Base-by-base conservation (phyloP, 1,140 invertebrate genomes). In the Rhynchophorus ferrugineus region DNA sequence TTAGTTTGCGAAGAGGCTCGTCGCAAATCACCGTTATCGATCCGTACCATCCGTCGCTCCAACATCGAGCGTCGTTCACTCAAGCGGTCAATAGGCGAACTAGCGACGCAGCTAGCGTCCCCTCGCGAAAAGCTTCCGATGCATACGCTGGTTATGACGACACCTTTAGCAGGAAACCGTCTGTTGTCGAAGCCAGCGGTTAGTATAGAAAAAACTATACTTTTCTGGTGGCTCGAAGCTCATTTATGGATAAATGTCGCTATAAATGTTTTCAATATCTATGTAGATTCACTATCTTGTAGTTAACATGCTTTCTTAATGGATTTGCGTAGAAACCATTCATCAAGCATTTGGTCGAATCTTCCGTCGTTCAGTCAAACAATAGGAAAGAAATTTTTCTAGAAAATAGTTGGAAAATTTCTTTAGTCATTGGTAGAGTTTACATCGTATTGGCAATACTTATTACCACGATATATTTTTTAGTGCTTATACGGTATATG, bases 21-120 rank as follows among this genome's bases (percentile, higher is more conserved):
- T 67, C 65, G 6, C 63, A 65, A 41, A 61, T 69, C 7, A 68
- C 63, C 22, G 67, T 68, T 22, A 64, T 58, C 22, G 71, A 73
- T 59, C 70, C 71, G 0, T 73, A 69, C 47, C 66, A 64, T 56
- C 61, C 61, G 9, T 52, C 55, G 8, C 21, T 48, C 18, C 58
- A 59, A 49, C 51, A 34, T 49, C 44, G 54, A 47, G 9, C 46
- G 8, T 37, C 49, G 37, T 14, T 56, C 42, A 16, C 37, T 14
- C 43, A 46, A 35, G 13, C 51, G 43, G 41, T 18, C 37, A 46
- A 13, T 18, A 42, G 60, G 17, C 51, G 57, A 21, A 49, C 53
- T 3, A 48, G 44, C 20, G 53, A 55, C 1, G 36, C 51, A 14
- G 36, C 55, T 18, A 19, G 35, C 16, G 44, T 34, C 17, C 3